Evolutionary conservation across 2,113 vertebrate genomes (phyloP), one percentile per base, ranked within the genome.

Genomic region (Helogale parvula): DNA sequence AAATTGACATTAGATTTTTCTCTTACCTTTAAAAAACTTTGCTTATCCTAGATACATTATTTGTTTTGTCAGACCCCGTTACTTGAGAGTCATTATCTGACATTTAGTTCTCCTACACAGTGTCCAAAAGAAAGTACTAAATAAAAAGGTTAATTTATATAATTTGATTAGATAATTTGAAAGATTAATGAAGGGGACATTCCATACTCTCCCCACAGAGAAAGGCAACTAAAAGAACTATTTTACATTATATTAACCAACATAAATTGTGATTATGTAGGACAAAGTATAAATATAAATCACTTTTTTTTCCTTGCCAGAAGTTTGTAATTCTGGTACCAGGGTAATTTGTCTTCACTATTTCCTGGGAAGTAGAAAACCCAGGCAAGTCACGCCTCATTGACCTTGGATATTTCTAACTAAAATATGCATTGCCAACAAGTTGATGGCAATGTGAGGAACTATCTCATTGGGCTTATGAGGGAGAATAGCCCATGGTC

Each of bases 171-270:
- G 19, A 35, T 5, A 45, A 79, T 33, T 47, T 52, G 12, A 87
- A 92, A 93, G 54, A 88, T 86, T 68, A 89, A 86, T 87, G 15
- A 94, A 93, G 69, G 35, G 29, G 63, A 60, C 38, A 13, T 85
- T 72, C 33, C 21, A 89, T n/a, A 87, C 1, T 88, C 21, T 82
- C 15, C 27, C 27, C 88, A 50, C 19, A 79, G 21, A 85, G 7
- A 87, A 80, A 95, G 17, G 5, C 2, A 95, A 31, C 11, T 35
- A 72, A 52, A 83, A 5, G 7, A 94, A 72, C n/a, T 80, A 41
- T 90, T 92, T 89, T 63, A 87, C 25, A 95, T 79, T 83, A 92
- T 92, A 91, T 92, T 88, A 90, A 38, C 1, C 16, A 96, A 90
- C 68, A 57, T 50, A 94, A 74, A 88, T 52, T 80, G 35, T 54